A percentile compares a stretch with the other conserved stretches of the same genome.
Evolutionary conservation across 2,888 invertebrate genomes (phyloP).

Genomic region (Craniophora ligustri): DNA sequence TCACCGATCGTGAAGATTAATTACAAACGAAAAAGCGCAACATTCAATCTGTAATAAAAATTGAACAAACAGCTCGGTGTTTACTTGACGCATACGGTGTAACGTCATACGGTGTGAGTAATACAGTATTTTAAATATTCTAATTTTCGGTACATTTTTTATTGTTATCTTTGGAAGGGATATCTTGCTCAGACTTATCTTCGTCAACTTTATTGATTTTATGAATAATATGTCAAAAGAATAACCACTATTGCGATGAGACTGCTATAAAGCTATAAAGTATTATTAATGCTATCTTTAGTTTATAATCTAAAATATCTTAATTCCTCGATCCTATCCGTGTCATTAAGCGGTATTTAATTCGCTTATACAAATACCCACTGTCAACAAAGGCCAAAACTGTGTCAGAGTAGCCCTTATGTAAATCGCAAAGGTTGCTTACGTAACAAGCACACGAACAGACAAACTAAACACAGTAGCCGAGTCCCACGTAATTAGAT

Average conservation of each 20-base stretch:
- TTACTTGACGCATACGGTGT: conserved; percentile 30
- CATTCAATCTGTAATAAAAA: conserved; percentile 26
- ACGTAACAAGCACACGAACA: conserved; percentile 29
- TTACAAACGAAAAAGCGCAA: conserved; percentile 6
- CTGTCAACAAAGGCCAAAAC: conserved; percentile 32
- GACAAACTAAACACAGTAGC: conserved; percentile 46
- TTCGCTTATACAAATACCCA: conserved; percentile 7
- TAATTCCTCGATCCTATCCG: too few relatives aligned
- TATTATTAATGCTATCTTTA: too few relatives aligned
- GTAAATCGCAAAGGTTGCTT: conserved; percentile 37
- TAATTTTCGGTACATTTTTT: conserved; percentile 24
- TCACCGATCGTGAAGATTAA: conserved; percentile 18
- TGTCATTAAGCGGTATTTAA: neutral
- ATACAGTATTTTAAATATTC: conserved; percentile 20
- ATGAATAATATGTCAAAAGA: too few relatives aligned
- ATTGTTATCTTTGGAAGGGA: conserved; percentile 35
- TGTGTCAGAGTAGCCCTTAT: conserved; percentile 22
- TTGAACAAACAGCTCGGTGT: conserved; percentile 27
- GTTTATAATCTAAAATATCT: too few relatives aligned
- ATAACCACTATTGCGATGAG: too few relatives aligned
- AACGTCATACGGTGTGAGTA: conserved; percentile 26
- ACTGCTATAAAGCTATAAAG: too few relatives aligned
- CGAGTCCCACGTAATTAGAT: conserved; percentile 51
- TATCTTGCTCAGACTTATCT: conserved; percentile 17
- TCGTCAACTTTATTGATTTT: too few relatives aligned